Percentiles rank a stretch among this genome's conserved stretches.
Evolutionary conservation across 2,113 vertebrate species (phyloP).

Genomic region (Chamaetylas fuelleborni): DNA sequence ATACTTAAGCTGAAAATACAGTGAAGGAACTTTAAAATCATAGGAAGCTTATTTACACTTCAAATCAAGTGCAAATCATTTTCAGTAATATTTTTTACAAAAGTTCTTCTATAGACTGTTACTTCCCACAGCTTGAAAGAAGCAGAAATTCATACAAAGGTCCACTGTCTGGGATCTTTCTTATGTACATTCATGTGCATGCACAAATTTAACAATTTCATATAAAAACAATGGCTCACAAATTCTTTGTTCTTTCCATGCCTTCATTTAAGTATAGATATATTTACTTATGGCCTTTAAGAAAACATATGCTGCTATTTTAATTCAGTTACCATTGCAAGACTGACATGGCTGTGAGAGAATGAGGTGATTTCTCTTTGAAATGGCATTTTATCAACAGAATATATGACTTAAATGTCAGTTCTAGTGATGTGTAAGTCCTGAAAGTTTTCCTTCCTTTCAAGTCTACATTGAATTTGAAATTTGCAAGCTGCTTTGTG

Average conservation of each 20-base stretch:
- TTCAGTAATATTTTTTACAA: neutral
- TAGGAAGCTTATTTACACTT: neutral
- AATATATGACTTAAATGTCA: constrained; percentile 9
- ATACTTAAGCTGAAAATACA: neutral
- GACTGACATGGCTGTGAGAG: neutral
- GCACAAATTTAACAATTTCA: neutral
- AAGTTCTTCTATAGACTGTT: neutral
- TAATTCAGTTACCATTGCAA: neutral
- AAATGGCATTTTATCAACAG: neutral
- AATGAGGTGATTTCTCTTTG: neutral
- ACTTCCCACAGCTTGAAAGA: neutral
- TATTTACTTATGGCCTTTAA: neutral
- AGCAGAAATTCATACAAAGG: neutral
- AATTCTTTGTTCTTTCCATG: neutral
- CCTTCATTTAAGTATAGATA: neutral
- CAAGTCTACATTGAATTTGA: neutral
- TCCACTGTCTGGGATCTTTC: neutral
- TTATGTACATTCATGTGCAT: neutral
- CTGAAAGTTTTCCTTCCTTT: neutral
- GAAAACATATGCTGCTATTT: neutral
- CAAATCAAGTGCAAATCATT: neutral
- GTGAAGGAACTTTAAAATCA: neutral
- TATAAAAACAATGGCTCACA: neutral
- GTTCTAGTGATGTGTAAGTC: neutral
- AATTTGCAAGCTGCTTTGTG: neutral